Base-by-base conservation (phyloP, 2,888 invertebrate species). In the Ophion obscuratus region DNA sequence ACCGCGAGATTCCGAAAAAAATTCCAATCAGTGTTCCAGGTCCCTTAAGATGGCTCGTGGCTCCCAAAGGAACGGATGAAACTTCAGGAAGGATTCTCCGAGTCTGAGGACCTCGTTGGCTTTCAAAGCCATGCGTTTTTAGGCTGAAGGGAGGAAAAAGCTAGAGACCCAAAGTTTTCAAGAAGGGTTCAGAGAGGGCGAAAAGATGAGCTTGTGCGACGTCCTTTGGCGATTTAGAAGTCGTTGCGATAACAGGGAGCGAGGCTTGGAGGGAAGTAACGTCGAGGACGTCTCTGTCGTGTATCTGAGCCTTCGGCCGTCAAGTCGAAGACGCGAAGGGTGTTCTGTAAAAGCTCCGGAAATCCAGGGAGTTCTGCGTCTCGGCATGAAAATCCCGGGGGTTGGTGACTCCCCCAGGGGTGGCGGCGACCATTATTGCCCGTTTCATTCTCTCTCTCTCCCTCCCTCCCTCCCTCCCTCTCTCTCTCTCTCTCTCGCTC, bases 381-480 rank as follows among this genome's bases (percentile, higher is more conserved):
- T 59, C 4, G 31, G 74, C 5, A n/a, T 73, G 62, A 78, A 57
- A 70, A 62, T 85, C 62, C 64, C 73, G 74, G 79, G 40, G 66
- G 67, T 73, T 81, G 77, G 71, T 36, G 53, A 74, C 64, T 66
- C 68, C 24, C 11, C 27, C 17, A n/a, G 27, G 57, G 44, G 44
- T 17, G 67, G 53, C 70, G 36, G 88, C 89, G 88, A 89, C 90
- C 89, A 90, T 92, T 91, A 92, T 91, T 90, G 90, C 88, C 89
- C 89, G 89, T 89, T 90, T 89, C 86, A 61, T 68, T 61, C 77
- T 27, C 53, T 62, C 76, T 36, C 73, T 57, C 44, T 62, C 76
- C 27, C 79, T 53, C 71, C 36, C 76, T 57, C 47, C 44, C 27
- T n/a, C n/a, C n/a, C n/a, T n/a, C n/a, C n/a, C 77, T 27, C 53